phyloP scores from a whole-genome alignment of 1,140 invertebrate species.

The Homarus americanus region DNA sequence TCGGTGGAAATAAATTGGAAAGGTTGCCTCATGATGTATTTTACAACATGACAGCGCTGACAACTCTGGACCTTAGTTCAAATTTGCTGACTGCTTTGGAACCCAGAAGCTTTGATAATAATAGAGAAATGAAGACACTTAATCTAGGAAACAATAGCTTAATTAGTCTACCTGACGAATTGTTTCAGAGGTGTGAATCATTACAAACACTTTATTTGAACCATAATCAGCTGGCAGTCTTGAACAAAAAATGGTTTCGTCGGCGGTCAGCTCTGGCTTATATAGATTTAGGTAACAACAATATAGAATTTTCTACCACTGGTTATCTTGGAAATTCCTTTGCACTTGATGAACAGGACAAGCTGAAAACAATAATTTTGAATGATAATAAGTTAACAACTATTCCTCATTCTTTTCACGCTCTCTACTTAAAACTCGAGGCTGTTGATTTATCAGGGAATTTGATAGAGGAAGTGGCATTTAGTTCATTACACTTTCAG shows the following conservation, averaged over 20 bases:
- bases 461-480: not conserved
- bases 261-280: not conserved
- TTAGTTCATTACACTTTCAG: not conserved
- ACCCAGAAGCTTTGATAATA: slow-evolving; percentile 19
- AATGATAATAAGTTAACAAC: slow-evolving; percentile 40
- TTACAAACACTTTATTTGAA: slow-evolving; percentile 30
- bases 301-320: not conserved
- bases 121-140: slow-evolving; percentile 6
- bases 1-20: slow-evolving; percentile 31
- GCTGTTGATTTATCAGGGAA: slow-evolving; percentile 49
- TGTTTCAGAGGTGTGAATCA: slow-evolving; percentile 26
- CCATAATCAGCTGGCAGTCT: slow-evolving; percentile 16
- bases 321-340: not conserved
- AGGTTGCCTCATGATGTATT: slow-evolving; percentile 19
- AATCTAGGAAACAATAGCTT: slow-evolving; percentile 46
- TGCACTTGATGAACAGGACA: slow-evolving; percentile 13
- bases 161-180: not conserved
- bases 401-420: slow-evolving; percentile 3
- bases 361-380: slow-evolving; percentile 18
- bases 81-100: slow-evolving; percentile 20
- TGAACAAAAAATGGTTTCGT: not conserved
- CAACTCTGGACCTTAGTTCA: slow-evolving; percentile 27
- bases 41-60: not conserved
- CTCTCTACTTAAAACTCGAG: not conserved
- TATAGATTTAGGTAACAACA: slow-evolving; percentile 50